A percentile compares a stretch with the other conserved stretches of the same genome.
Evolutionary conservation across 2,113 vertebrate species (phyloP).

Genomic region (Pseudorectes ferrugineus): DNA sequence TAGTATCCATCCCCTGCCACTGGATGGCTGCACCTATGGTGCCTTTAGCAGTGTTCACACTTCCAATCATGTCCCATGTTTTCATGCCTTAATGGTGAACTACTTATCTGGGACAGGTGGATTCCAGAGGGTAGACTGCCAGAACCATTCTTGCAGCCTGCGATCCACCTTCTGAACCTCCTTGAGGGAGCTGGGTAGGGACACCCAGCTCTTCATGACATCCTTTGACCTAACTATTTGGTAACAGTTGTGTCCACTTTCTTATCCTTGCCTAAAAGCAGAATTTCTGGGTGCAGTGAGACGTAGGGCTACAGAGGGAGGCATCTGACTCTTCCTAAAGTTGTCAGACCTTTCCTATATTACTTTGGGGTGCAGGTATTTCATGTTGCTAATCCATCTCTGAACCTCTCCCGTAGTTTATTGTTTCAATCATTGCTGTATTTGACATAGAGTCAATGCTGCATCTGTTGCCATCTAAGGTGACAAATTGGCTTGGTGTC

Average conservation of each 20-base stretch:
- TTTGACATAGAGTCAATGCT: background rate
- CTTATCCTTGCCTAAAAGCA: background rate
- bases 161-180: background rate
- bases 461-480: background rate
- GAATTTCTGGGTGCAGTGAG: background rate
- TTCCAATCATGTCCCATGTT: background rate
- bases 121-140: background rate
- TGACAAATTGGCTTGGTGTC: background rate
- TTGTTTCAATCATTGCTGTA: background rate
- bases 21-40: accelerated
- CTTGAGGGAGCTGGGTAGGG: background rate
- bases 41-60: background rate
- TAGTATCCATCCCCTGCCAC: accelerated
- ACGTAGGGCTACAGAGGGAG: background rate
- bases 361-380: background rate
- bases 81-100: background rate
- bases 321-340: background rate
- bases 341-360: background rate
- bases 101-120: background rate
- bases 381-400: background rate
- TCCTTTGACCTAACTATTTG: background rate
- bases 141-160: background rate
- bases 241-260: background rate
- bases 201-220: background rate
- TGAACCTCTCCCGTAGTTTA: background rate